Percentiles rank a stretch among this genome's conserved stretches.
Conservation (phyloP, 2,797 vertebrate genomes). For the Tolypeutes matacus region DNA sequence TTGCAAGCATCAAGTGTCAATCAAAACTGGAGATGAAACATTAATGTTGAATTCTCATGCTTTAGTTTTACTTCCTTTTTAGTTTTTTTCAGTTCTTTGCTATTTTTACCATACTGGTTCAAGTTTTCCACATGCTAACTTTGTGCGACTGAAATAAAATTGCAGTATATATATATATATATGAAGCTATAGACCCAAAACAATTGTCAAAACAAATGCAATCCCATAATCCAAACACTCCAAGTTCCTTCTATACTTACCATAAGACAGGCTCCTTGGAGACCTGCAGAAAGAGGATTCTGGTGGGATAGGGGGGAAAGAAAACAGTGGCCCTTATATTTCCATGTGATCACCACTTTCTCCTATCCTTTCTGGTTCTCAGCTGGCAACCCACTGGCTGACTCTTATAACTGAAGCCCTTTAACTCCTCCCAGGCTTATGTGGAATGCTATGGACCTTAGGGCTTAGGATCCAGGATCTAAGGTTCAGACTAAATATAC, state of each 20-base stretch:
- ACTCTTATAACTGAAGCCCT: neutral
- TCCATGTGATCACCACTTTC: neutral
- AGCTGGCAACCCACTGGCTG: slow-evolving; percentile 24
- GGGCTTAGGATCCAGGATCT: neutral
- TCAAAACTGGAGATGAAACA: too few species aligned
- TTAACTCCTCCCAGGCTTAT: slow-evolving; percentile 13
- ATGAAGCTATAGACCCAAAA: neutral
- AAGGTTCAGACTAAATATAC: neutral
- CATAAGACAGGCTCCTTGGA: slow-evolving; percentile 94
- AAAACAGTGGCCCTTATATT: slow-evolving; percentile 46
- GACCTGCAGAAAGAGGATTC: slow-evolving; percentile 93
- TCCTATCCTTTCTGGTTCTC: slow-evolving; percentile 7
- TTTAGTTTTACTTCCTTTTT: too few species aligned
- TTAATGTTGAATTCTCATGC: too few species aligned
- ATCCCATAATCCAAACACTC: neutral
- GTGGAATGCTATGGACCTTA: neutral
- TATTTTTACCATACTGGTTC: too few species aligned
- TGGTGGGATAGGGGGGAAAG: slow-evolving; percentile 81
- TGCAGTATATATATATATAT: too few species aligned
- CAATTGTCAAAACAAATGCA: neutral
- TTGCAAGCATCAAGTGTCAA: too few species aligned
- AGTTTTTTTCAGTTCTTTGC: too few species aligned
- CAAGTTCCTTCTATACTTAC: slow-evolving; percentile 86
- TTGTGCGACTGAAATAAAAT: too few species aligned
- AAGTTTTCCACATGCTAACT: too few species aligned